Evolutionary conservation across 1,140 invertebrate species (phyloP), one percentile per base, ranked within the genome.

Genomic region (Stratiolaelaps scimitus): DNA sequence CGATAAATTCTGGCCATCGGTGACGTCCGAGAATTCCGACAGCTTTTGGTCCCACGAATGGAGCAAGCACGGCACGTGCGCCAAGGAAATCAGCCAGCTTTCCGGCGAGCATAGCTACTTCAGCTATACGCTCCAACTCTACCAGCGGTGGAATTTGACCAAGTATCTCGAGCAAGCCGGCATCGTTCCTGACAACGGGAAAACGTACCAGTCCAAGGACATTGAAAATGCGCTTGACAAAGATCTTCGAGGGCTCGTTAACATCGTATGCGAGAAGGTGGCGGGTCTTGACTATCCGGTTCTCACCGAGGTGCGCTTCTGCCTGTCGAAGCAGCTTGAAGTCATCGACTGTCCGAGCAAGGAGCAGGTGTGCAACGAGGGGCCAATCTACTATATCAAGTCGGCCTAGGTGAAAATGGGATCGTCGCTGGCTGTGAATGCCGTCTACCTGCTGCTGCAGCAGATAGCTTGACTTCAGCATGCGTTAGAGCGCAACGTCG

Each of bases 31-130:
- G n/a, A 34, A 26, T 15, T 43, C 43, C 26, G 69, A 68, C 53
- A 10, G 67, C 1, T 70, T 70, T 44, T 70, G 69, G 69, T 40
- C 69, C 7, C 69, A 69, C 43, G 69, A 70, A 53, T 70, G 68
- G 66, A 47, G 20, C 7, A 70, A 69, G 64, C 69, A 69, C 45
- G 69, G 69, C 10, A 69, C 69, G 2, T 70, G 69, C 65, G 69
- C 69, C 10, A 56, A 56, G 28, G 29, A 44, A 7, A 47, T 65
- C n/a, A 69, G 69, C 1, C 34, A 60, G 23, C 28, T 70, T 15
- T 46, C 19, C 10, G 69, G 68, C 43, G 69, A 70, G 47, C 40
- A 70, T 1, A 69, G 45, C 13, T 70, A 60, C 53, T 70, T 70
- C 46, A 68, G 69, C 19, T 19, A 10, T 0, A 67, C 69, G 15